Evolutionary conservation across 1,140 invertebrate species (phyloP).

Genomic region (Trichonephila inaurata): DNA sequence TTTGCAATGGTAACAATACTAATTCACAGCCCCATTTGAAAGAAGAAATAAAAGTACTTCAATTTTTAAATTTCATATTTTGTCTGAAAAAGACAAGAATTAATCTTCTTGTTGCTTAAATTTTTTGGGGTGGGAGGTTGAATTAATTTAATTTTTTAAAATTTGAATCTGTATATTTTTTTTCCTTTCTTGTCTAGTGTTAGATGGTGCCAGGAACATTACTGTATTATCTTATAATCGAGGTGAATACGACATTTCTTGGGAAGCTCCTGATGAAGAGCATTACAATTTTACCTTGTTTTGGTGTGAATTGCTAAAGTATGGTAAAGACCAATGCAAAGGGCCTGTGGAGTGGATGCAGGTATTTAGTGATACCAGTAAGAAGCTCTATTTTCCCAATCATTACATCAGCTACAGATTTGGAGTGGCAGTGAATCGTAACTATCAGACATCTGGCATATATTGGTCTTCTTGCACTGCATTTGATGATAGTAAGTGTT

Average conservation of each 20-base stretch:
- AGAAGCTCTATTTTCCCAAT: not conserved
- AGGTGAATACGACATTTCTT: constrained; percentile 52
- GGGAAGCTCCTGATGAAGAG: not conserved
- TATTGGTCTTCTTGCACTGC: constrained; percentile 70
- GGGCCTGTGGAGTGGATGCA: constrained; percentile 12
- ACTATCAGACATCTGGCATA: constrained; percentile 59
- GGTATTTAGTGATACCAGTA: not conserved
- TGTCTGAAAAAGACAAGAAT: too few species aligned
- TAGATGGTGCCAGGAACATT: constrained; percentile 60
- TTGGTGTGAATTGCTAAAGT: constrained; percentile 52
- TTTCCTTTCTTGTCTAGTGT: constrained; percentile 7
- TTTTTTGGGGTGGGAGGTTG: too few species aligned
- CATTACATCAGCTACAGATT: constrained; percentile 60
- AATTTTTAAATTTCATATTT: too few species aligned
- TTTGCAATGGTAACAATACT: too few species aligned
- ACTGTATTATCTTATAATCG: constrained; percentile 37
- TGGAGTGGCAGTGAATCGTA: constrained; percentile 41
- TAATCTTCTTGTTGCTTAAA: too few species aligned
- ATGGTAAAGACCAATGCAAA: constrained; percentile 31
- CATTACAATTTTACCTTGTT: constrained; percentile 21
- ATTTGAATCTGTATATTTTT: not conserved
- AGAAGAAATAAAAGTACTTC: too few species aligned
- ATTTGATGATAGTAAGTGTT: constrained; percentile 37
- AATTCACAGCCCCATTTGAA: too few species aligned
- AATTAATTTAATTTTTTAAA: too few species aligned